phyloP scores from a whole-genome alignment of 2,797 vertebrate species.

The Euphonia xanthogaster region DNA sequence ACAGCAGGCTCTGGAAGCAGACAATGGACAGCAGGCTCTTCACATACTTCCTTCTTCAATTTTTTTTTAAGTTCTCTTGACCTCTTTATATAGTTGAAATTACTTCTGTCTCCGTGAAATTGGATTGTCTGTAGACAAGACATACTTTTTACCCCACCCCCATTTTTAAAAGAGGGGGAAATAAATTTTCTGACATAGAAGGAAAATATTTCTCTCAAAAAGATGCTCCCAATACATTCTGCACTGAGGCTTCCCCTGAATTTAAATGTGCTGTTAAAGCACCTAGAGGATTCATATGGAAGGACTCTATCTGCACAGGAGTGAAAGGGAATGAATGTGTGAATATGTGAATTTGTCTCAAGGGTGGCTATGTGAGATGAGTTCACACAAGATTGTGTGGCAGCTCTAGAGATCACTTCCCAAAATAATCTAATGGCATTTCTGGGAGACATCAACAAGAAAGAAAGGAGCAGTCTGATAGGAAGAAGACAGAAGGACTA shows the following conservation, averaged over 20 bases:
- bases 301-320: neutral
- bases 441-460: neutral
- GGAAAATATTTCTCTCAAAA: neutral
- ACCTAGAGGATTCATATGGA: neutral
- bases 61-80: neutral
- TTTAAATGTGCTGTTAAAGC: neutral
- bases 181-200: neutral
- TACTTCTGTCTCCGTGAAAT: neutral
- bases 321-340: neutral
- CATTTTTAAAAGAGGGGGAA: neutral
- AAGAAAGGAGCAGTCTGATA: neutral
- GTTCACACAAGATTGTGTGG: neutral
- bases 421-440: neutral
- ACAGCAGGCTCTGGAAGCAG: neutral
- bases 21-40: neutral
- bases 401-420: neutral
- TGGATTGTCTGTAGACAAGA: neutral
- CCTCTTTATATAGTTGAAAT: neutral
- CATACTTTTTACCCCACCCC: fast-evolving
- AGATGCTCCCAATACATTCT: neutral
- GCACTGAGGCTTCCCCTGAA: neutral
- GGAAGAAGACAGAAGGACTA: neutral
- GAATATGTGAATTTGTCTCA: neutral
- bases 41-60: neutral
- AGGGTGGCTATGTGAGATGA: neutral